Evolutionary conservation across 2,888 invertebrate genomes (phyloP).

Genomic region (Epinotia brunnichana): DNA sequence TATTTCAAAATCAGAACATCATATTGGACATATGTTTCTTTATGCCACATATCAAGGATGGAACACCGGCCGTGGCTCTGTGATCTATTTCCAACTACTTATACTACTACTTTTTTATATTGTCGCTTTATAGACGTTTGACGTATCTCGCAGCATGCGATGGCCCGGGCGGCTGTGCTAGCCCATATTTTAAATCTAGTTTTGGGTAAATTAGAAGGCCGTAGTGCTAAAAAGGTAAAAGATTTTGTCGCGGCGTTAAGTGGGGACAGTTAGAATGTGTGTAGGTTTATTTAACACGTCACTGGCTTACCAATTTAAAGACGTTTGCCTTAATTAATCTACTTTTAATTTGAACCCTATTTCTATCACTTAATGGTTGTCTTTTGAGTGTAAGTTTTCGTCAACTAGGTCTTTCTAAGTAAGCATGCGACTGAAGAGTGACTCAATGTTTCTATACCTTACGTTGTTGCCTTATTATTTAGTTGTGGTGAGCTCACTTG

Average conservation of each 20-base stretch:
- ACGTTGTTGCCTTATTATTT: conserved; percentile 1
- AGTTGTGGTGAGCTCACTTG: neutral
- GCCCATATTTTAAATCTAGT: conserved; percentile 44
- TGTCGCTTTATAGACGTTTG: neutral
- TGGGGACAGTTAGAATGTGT: conserved; percentile 61
- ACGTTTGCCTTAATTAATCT: neutral
- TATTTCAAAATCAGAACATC: too few relatives aligned
- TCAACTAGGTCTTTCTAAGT: neutral
- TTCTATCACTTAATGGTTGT: neutral
- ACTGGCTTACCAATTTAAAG: neutral
- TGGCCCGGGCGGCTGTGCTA: neutral
- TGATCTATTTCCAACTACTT: too few relatives aligned
- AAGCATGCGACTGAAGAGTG: neutral
- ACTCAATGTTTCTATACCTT: conserved; percentile 22
- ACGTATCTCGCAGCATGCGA: neutral
- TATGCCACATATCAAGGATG: too few relatives aligned
- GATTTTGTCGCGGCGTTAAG: conserved; percentile 63
- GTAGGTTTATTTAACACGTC: conserved; percentile 3
- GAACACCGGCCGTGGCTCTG: too few relatives aligned
- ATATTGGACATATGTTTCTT: too few relatives aligned
- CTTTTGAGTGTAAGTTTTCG: neutral
- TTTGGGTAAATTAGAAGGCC: conserved; percentile 53
- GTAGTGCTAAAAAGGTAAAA: conserved; percentile 71
- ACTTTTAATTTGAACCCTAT: neutral
- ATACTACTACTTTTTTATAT: too few relatives aligned